Evolutionary conservation across 2,888 invertebrate genomes (phyloP).

Genomic region (Conomelus anceps): DNA sequence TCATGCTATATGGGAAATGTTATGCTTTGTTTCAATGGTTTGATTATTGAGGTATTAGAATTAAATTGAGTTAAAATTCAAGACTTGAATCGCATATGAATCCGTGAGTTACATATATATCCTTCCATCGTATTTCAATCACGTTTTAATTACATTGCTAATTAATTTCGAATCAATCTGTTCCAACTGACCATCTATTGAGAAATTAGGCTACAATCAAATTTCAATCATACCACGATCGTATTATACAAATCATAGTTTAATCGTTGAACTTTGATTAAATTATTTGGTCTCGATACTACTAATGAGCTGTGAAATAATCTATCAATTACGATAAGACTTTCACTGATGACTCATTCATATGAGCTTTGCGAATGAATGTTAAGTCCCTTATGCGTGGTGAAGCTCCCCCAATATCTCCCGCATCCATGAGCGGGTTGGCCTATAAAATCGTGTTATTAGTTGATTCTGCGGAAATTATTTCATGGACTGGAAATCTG

Average conservation of each 20-base stretch:
- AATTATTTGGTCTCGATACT: neutral
- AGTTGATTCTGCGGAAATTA: neutral
- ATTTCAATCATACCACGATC: neutral
- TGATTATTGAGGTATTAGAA: too few species aligned
- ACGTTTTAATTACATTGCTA: neutral
- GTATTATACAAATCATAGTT: neutral
- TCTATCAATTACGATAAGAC: neutral
- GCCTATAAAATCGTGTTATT: neutral
- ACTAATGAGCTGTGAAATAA: neutral
- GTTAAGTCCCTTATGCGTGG: neutral
- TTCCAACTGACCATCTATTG: neutral
- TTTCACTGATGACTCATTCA: neutral
- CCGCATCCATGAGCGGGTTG: neutral
- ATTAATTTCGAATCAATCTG: neutral
- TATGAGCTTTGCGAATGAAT: neutral
- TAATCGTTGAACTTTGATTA: neutral
- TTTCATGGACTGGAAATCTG: neutral
- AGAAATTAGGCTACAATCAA: neutral
- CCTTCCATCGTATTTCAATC: neutral
- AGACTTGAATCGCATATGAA: neutral
- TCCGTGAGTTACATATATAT: neutral
- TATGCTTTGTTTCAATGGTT: too few species aligned
- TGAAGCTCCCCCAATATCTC: neutral
- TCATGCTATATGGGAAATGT: too few species aligned
- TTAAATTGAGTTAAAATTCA: neutral